Evolutionary conservation across 2,113 vertebrate species (phyloP).

Genomic region (Morphnarchus princeps): DNA sequence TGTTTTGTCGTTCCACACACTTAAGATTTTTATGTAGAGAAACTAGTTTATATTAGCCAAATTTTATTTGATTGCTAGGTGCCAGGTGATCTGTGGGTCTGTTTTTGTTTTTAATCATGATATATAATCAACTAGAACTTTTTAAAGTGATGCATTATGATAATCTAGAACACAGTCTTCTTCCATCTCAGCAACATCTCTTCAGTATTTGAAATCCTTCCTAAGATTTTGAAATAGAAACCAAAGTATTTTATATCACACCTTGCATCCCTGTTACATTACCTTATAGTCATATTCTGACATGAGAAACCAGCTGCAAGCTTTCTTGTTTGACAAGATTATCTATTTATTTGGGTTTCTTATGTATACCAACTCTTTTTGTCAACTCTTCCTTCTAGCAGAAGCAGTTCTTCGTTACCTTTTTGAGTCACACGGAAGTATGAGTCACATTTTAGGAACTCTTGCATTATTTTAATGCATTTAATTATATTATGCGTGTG

Average conservation of each 20-base stretch:
- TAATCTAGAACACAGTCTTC: rapidly evolving
- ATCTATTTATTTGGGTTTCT: neutral
- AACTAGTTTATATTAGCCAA: neutral
- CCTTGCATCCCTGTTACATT: neutral
- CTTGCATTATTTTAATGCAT: neutral
- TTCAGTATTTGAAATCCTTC: neutral
- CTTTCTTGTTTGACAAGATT: neutral
- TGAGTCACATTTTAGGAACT: slow-evolving; percentile 6
- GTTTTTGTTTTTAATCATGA: neutral
- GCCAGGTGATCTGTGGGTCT: neutral
- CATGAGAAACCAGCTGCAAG: neutral
- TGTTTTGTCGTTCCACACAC: neutral
- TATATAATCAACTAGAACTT: neutral
- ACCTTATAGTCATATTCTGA: neutral
- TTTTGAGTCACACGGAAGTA: neutral
- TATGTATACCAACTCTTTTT: neutral
- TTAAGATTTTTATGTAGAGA: neutral
- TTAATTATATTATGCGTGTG: neutral
- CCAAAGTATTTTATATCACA: neutral
- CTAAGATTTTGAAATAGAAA: neutral
- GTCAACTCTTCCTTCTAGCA: neutral
- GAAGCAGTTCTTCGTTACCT: neutral
- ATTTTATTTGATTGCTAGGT: neutral
- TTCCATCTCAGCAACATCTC: neutral
- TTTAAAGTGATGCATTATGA: neutral